A percentile compares a stretch with the other conserved stretches of the same genome.
These are phyloP conservation scores for Taeniopygia guttata DNA, from an alignment of 2,797 vertebrate genomes.

Conservation along the genomic window DNA sequence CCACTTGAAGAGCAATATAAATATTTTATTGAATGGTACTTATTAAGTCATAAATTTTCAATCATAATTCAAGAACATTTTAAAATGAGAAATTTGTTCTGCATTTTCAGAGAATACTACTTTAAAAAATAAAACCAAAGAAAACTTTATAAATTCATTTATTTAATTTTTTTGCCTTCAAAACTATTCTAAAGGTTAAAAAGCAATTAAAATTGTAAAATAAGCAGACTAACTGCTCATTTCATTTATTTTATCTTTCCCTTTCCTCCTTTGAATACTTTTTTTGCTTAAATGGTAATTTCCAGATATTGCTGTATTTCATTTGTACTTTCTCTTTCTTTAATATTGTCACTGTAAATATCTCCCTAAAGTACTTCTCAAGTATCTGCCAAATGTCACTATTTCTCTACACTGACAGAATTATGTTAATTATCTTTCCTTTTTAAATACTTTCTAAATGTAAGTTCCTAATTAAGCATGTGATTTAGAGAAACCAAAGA, in stretches of 20 bases:
- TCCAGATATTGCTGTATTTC: background rate
- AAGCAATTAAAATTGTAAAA: conserved; percentile 44
- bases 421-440: background rate
- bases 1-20: background rate
- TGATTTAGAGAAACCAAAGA: background rate
- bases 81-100: background rate
- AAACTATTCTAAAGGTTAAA: conserved; percentile 23
- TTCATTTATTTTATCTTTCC: conserved; percentile 14
- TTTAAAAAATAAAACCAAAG: background rate
- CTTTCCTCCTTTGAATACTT: background rate
- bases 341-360: conserved; percentile 10
- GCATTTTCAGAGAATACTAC: background rate
- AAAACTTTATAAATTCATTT: background rate
- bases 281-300: background rate
- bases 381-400: background rate
- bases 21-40: background rate
- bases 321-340: background rate
- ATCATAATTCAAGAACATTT: background rate
- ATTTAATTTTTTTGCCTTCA: background rate
- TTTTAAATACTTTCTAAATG: conserved; percentile 20
- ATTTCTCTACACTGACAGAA: background rate
- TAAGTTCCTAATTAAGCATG: background rate
- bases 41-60: conserved; percentile 14
- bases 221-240: background rate
- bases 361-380: background rate